Evolutionary conservation across 2,888 invertebrate genomes (phyloP).

Genomic region (Oscheius sp.): DNA sequence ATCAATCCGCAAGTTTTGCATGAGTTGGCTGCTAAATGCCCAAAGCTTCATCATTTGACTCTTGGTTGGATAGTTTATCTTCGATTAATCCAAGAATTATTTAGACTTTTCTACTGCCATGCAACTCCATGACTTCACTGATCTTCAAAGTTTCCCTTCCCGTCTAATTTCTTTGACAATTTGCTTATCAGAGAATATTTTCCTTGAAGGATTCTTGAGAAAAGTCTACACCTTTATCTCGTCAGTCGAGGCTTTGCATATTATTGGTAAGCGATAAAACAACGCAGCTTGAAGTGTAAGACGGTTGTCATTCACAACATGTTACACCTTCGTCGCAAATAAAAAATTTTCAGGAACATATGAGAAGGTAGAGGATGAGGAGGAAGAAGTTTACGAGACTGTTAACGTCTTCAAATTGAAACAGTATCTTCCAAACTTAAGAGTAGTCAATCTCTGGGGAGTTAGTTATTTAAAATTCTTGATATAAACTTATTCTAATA

Average conservation of each 20-base stretch:
- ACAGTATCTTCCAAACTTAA: slow-evolving; percentile 93
- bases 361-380: slow-evolving; percentile 96
- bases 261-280: slow-evolving; percentile 80
- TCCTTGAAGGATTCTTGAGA: slow-evolving; percentile 99
- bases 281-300: slow-evolving; percentile 11
- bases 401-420: slow-evolving; percentile 98
- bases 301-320: slow-evolving; percentile 8
- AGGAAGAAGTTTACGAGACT: slow-evolving; percentile 98
- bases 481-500: slow-evolving; percentile 11
- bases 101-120: slow-evolving; percentile 95
- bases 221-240: slow-evolving; percentile 99
- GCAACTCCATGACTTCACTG: slow-evolving; percentile 99
- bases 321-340: slow-evolving; percentile 8
- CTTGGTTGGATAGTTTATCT: slow-evolving; percentile 72
- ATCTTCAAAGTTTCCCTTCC: slow-evolving; percentile 97
- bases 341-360: slow-evolving; percentile 81
- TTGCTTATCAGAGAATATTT: slow-evolving; percentile 95
- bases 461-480: slow-evolving; percentile 83
- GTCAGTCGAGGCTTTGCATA: slow-evolving; percentile 92
- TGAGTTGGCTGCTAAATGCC: slow-evolving; percentile 93
- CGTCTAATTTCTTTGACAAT: slow-evolving; percentile 93
- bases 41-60: slow-evolving; percentile 92
- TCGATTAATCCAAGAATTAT: slow-evolving; percentile 71
- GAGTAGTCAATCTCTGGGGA: slow-evolving; percentile 96
- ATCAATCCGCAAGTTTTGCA: slow-evolving; percentile 96